Conservation (phyloP, 2,113 vertebrate genomes). For the Petromus typicus region DNA sequence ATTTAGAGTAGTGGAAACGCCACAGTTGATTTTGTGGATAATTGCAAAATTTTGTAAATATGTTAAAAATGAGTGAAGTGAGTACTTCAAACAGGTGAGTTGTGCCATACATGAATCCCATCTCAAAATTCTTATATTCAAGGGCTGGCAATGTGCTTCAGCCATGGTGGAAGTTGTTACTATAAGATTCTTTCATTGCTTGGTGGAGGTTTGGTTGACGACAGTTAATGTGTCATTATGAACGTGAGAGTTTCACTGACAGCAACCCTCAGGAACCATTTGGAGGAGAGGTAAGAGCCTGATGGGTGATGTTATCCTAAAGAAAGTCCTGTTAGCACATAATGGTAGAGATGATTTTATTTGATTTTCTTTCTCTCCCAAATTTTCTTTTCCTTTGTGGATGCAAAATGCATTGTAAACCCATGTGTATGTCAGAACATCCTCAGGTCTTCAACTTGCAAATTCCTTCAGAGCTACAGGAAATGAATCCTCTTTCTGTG, state of each 20-base stretch:
- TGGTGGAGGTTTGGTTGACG: background rate
- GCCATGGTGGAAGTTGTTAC: background rate
- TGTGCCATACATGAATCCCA: background rate
- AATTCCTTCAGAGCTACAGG: background rate
- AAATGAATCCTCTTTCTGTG: background rate
- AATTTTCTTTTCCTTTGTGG: background rate
- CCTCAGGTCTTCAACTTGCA: rapidly evolving
- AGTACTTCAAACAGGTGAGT: background rate
- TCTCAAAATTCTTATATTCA: background rate
- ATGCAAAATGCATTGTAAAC: background rate
- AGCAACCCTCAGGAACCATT: background rate
- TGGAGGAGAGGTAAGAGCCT: background rate
- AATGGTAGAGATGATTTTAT: background rate
- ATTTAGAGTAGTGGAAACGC: background rate
- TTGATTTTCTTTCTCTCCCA: background rate
- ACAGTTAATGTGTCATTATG: background rate
- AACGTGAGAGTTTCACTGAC: background rate
- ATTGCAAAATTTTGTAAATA: background rate
- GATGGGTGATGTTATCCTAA: background rate
- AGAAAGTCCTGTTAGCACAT: background rate
- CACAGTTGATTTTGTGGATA: background rate
- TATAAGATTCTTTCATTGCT: background rate
- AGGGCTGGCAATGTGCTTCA: background rate
- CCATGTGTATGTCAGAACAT: background rate
- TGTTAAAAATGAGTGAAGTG: background rate